Evolutionary conservation across 2,797 vertebrate genomes (phyloP).

Genomic region (Eospalax fontanierii): DNA sequence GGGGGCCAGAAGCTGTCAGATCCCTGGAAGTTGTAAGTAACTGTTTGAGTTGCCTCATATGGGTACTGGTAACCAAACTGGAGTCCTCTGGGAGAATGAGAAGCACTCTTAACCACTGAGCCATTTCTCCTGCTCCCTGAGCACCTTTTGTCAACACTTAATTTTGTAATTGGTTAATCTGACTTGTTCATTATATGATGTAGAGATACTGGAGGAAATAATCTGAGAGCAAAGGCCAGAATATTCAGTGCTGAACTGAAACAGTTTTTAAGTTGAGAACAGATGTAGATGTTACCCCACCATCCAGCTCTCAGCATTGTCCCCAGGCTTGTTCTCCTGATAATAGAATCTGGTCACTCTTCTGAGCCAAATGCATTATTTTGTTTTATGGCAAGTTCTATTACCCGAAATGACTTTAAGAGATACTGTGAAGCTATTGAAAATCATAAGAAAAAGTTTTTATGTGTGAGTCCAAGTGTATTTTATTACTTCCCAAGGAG

Average conservation of each 20-base stretch:
- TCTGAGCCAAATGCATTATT: conserved; percentile 16
- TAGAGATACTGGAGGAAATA: background rate
- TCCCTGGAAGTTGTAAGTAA: no score
- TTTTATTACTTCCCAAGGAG: background rate
- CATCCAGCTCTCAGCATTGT: background rate
- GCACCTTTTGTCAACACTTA: background rate
- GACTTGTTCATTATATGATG: background rate
- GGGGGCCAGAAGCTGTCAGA: no score
- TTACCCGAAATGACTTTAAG: background rate
- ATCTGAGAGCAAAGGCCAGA: background rate
- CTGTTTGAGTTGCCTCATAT: no score
- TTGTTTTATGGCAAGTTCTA: conserved; percentile 46
- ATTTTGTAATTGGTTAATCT: background rate
- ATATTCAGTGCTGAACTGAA: background rate
- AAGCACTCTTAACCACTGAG: no score
- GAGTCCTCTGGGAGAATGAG: no score
- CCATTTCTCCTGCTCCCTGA: background rate
- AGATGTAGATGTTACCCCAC: background rate
- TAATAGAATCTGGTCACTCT: background rate
- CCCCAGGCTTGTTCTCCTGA: background rate
- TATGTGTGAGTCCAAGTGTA: background rate
- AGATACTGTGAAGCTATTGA: background rate
- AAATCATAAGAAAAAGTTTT: conserved; percentile 15
- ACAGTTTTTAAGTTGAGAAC: background rate
- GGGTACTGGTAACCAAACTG: no score